Conservation (phyloP, 1,140 invertebrate genomes). For the Bombus picipes region DNA sequence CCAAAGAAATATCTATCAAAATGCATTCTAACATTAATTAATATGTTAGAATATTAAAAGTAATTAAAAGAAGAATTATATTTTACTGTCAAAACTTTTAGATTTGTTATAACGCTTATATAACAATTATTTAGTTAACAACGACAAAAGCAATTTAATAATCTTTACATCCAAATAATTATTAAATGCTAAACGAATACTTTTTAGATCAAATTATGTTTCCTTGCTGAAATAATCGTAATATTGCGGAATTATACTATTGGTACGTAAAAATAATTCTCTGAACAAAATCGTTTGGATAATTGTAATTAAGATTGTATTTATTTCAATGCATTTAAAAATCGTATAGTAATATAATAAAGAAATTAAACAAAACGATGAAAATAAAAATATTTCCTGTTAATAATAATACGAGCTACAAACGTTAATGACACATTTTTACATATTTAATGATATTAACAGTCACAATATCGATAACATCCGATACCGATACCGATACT, state of each 20-base stretch:
- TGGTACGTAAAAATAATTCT: not conserved
- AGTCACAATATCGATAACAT: not conserved
- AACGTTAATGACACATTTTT: not conserved
- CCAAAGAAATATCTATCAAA: not conserved
- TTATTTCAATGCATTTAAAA: slow-evolving; percentile 25
- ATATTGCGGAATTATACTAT: not conserved
- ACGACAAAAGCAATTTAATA: not conserved
- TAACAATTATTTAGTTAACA: not conserved
- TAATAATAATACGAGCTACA: not conserved
- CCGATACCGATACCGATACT: not conserved
- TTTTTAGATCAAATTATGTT: not conserved
- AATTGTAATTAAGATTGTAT: not conserved
- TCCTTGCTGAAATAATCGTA: slow-evolving; percentile 13
- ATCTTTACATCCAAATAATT: not conserved
- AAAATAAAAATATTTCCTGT: not conserved
- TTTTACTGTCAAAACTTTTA: not conserved
- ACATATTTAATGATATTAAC: not conserved
- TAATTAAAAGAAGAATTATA: not conserved
- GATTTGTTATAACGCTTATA: not conserved
- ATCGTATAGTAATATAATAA: slow-evolving; percentile 11
- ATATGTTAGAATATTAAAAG: not conserved
- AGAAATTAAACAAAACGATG: not conserved
- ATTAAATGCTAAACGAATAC: not conserved
- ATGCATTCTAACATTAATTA: not conserved
- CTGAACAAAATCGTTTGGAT: not conserved